These are phyloP conservation scores for Varroa destructor DNA, from an alignment of 1,140 invertebrate genomes.

Conservation along the genomic window DNA sequence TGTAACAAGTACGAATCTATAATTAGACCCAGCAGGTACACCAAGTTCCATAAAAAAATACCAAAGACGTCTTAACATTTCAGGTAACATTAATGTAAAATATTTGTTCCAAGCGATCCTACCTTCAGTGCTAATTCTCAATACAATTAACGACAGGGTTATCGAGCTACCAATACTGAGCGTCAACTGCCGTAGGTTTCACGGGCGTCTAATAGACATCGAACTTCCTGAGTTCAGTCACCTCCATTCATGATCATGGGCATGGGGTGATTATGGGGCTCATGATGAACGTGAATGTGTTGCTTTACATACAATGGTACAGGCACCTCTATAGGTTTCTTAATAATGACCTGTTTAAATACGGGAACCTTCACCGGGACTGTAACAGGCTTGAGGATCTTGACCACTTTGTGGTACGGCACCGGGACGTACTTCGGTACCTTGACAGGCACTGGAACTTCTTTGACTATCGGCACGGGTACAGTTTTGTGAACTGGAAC, in stretches of 20 bases:
- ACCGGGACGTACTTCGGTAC: constrained; percentile 37
- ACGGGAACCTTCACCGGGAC: constrained; percentile 37
- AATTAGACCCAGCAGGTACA: no score
- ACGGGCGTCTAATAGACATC: no score
- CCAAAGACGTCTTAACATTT: no score
- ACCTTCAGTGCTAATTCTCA: no score
- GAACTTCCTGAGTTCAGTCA: not conserved
- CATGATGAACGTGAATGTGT: constrained; percentile 20
- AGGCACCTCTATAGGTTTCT: constrained; percentile 37
- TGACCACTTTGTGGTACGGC: constrained; percentile 37
- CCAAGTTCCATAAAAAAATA: no score
- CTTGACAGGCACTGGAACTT: constrained; percentile 36
- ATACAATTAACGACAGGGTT: no score
- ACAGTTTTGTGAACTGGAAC: constrained; percentile 34
- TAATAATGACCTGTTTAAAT: constrained; percentile 37
- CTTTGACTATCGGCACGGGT: constrained; percentile 34
- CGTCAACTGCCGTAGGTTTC: no score
- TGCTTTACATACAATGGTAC: constrained; percentile 34
- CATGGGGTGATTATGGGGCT: not conserved
- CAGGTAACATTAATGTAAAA: no score
- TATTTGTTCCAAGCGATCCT: no score
- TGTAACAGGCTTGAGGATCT: constrained; percentile 36
- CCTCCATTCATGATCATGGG: not conserved
- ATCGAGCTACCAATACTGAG: no score
- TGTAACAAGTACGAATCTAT: no score